Evolutionary conservation across 2,888 invertebrate genomes (phyloP).

Genomic region (Trissoscelio sp.): DNA sequence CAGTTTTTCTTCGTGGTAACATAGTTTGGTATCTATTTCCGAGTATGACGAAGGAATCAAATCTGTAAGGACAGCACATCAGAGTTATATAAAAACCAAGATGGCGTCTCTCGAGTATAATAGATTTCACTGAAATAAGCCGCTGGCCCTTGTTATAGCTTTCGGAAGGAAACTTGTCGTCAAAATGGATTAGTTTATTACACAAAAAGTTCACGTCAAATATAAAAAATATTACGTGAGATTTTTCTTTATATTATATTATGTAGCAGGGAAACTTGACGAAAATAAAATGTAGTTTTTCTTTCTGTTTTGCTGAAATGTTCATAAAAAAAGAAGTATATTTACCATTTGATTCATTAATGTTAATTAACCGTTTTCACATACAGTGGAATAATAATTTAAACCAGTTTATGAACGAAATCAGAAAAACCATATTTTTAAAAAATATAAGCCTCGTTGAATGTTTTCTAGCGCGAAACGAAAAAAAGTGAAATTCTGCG

Average conservation of each 20-base stretch:
- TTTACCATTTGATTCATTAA: neutral
- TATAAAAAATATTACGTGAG: conserved; percentile 50
- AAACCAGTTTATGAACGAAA: neutral
- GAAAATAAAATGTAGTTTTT: conserved; percentile 16
- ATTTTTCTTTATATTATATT: conserved; percentile 40
- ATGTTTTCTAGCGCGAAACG: conserved; percentile 47
- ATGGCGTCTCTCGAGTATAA: conserved; percentile 66
- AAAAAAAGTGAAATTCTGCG: conserved; percentile 67
- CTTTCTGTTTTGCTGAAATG: neutral
- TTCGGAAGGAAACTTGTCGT: conserved; percentile 53
- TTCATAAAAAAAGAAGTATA: neutral
- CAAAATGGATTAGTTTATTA: conserved; percentile 59
- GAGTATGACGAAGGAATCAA: conserved; percentile 56
- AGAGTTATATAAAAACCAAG: conserved; percentile 67
- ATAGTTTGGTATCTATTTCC: conserved; percentile 41
- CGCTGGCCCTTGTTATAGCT: conserved; percentile 55
- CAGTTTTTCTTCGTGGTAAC: neutral
- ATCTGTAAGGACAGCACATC: conserved; percentile 60
- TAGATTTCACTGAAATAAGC: conserved; percentile 66
- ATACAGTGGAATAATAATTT: neutral
- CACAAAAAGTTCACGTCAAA: conserved; percentile 51
- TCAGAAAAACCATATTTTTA: neutral
- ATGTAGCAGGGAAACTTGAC: conserved; percentile 16
- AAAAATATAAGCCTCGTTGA: conserved; percentile 27
- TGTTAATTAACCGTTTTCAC: neutral